Conservation (phyloP, 2,797 vertebrate species). For the Bucorvus abyssinicus region DNA sequence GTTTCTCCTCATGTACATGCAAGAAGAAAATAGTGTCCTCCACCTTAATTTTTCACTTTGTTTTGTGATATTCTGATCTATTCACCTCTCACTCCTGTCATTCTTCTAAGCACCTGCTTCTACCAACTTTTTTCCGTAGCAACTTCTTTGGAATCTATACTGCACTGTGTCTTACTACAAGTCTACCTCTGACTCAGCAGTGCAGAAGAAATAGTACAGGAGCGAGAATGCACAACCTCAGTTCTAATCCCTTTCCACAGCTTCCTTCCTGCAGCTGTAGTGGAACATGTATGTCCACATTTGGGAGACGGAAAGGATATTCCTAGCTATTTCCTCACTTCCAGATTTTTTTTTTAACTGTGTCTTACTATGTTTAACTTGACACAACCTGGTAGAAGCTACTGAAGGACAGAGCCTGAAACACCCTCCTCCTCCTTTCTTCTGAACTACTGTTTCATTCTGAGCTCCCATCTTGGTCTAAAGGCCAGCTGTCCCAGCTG, state of each 20-base stretch:
- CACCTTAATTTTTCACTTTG: background rate
- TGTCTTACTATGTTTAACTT: background rate
- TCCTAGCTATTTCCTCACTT: background rate
- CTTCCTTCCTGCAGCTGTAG: slow-evolving; percentile 33
- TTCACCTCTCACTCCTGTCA: background rate
- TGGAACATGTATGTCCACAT: background rate
- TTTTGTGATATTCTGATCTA: background rate
- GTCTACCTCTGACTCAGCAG: background rate
- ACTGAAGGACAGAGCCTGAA: background rate
- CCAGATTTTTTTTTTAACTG: background rate
- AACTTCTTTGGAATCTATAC: background rate
- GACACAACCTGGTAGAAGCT: background rate
- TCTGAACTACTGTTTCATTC: background rate
- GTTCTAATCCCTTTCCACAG: background rate
- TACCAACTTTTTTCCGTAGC: background rate
- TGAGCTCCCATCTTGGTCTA: background rate
- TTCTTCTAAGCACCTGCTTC: background rate
- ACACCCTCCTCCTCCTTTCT: background rate
- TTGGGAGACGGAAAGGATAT: background rate
- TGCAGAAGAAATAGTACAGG: background rate
- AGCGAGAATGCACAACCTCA: background rate
- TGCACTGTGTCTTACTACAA: background rate
- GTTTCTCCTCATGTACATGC: background rate
- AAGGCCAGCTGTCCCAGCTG: background rate
- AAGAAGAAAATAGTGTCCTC: background rate